Evolutionary conservation across 2,888 invertebrate species (phyloP), one percentile per base, ranked within the genome.

Genomic region (Archaeoteleia sp.): DNA sequence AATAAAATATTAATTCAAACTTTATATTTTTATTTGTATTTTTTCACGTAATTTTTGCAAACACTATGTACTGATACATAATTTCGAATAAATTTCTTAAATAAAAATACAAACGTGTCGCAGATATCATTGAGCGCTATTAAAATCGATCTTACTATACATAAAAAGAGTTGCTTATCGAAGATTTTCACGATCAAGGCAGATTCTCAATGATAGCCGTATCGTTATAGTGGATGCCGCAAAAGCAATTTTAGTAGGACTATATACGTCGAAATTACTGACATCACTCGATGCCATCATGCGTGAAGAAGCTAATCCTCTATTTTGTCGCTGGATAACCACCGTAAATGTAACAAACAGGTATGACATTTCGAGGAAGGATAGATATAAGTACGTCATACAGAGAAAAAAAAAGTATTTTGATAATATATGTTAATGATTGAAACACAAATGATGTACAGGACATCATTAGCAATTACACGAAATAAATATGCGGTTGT

Each of bases 241-340:
- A 14, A 30, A 61, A 51, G 46, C 57, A 34, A 54, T 57, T 62
- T 43, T 10, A 62, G 46, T 53, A 55, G 46, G 53, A 45, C 35
- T 60, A 53, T 65, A 60, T 61, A 55, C 61, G 60, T 29, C 60
- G 25, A 57, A 55, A 67, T 67, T 61, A 67, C 62, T 51, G 67
- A 23, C 42, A 62, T 62, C 62, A 57, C 30, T 53, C 53, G 57
- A 42, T 13, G 51, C 42, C 67, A 37, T 51, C 51, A 42, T 57
- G 62, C 67, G 61, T 67, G 67, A 62, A 62, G 67, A 55, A 62
- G 51, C 20, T 53, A 46, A 62, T 67, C 49, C 57, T 34, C 42
- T 9, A 40, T 23, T 39, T 67, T 51, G 61, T 55, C 54, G 30
- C 49, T 3, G 43, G 40, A 43, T 63, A 58, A 66, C 66, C 48